Conservation (phyloP, 53 echinoderm and acorn worm species). For the Paelopatides confundens region DNA sequence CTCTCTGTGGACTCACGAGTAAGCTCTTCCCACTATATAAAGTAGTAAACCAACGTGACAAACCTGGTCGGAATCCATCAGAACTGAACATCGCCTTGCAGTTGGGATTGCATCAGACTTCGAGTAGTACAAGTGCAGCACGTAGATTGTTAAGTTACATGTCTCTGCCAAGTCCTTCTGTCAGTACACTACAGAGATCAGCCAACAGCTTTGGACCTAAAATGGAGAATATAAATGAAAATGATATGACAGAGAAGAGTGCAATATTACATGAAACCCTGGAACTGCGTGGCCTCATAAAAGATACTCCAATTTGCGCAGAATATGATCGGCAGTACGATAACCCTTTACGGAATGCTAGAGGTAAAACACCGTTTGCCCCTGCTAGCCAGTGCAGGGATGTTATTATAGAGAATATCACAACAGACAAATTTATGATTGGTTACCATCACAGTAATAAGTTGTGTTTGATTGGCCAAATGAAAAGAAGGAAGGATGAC, state of each 20-base stretch:
- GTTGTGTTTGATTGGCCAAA: no score
- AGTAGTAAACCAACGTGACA: no score
- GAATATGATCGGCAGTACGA: conserved; percentile 59
- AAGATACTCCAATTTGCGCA: conserved; percentile 32
- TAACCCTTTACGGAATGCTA: not conserved
- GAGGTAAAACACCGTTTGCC: conserved; percentile 50
- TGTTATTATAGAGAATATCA: conserved; percentile 45
- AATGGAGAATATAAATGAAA: conserved; percentile 10
- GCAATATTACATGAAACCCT: conserved; percentile 26
- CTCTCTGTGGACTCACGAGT: no score
- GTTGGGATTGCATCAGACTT: no score
- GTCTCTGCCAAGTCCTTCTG: no score
- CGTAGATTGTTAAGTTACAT: no score
- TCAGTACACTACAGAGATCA: no score
- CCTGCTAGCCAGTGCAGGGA: conserved; percentile 55
- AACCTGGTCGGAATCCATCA: no score
- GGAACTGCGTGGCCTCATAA: not conserved
- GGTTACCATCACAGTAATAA: conserved; percentile 46
- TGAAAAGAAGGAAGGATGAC: no score
- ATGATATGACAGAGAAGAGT: conserved; percentile 8
- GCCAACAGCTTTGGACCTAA: conserved; percentile 17
- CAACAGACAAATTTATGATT: conserved; percentile 4
- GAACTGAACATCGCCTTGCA: no score
- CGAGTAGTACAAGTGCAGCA: no score
- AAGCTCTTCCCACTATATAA: no score